Conservation (phyloP, 2,113 vertebrate species). For the Heterotis niloticus region DNA sequence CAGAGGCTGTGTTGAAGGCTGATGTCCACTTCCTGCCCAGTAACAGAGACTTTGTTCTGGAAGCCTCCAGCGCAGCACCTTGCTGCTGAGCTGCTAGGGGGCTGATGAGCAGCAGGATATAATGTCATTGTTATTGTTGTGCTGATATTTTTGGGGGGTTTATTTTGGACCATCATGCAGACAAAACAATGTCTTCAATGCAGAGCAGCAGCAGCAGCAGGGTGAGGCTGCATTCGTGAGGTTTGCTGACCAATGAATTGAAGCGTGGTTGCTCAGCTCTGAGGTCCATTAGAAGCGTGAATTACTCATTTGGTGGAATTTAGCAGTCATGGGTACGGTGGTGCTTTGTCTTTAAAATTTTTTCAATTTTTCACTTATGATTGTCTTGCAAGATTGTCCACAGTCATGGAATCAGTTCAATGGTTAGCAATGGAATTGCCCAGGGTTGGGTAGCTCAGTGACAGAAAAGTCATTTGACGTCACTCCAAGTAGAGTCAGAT, state of each 20-base stretch:
- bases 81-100: neutral
- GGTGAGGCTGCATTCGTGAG: too few species aligned
- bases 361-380: neutral
- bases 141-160: slow-evolving; percentile 35
- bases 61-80: too few species aligned
- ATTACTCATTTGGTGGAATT: neutral
- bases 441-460: neutral
- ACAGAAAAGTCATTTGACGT: too few species aligned
- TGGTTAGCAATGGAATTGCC: neutral
- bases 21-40: too few species aligned
- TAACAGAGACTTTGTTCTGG: too few species aligned
- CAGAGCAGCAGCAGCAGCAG: neutral
- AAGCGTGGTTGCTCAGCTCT: neutral
- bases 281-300: neutral
- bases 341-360: neutral
- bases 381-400: neutral
- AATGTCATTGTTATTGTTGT: slow-evolving; percentile 53
- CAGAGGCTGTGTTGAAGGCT: too few species aligned
- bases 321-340: neutral
- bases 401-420: neutral
- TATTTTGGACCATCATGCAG: slow-evolving; percentile 50
- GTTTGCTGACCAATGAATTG: neutral
- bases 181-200: slow-evolving; percentile 61
- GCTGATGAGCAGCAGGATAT: slow-evolving; percentile 53
- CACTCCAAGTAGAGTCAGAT: too few species aligned